phyloP scores from a whole-genome alignment of 2,888 invertebrate genomes.

The Microctonus brassicae region DNA sequence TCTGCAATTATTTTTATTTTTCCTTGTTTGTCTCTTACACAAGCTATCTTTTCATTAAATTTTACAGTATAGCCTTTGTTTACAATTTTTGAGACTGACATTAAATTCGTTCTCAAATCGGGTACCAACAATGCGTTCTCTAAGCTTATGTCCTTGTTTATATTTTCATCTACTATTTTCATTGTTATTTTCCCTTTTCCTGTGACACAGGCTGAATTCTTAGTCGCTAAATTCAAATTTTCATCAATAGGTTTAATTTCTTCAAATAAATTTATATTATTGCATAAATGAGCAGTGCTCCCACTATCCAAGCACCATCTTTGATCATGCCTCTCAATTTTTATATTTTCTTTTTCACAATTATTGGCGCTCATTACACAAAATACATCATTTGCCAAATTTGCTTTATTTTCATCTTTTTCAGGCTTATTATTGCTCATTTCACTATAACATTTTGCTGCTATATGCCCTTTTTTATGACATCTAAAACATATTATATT shows the following conservation, averaged over 20 bases:
- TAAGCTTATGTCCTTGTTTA: slow-evolving; percentile 13
- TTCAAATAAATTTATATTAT: slow-evolving; percentile 20
- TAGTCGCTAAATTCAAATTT: slow-evolving; percentile 33
- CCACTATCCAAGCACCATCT: slow-evolving; percentile 40
- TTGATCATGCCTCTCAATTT: neutral
- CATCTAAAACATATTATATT: slow-evolving; percentile 23
- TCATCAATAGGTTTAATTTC: slow-evolving; percentile 9
- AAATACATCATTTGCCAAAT: slow-evolving; percentile 8
- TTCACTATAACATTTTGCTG: slow-evolving; percentile 11
- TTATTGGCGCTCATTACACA: neutral
- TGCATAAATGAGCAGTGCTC: slow-evolving; percentile 39
- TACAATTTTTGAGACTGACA: slow-evolving; percentile 45
- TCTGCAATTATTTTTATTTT: slow-evolving; percentile 35
- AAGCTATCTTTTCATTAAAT: slow-evolving; percentile 33
- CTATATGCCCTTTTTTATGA: neutral
- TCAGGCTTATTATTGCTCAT: slow-evolving; percentile 31
- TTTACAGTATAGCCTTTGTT: slow-evolving; percentile 33
- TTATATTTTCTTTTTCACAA: neutral
- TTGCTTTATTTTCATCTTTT: slow-evolving; percentile 9
- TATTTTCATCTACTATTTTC: neutral
- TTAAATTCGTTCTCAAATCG: slow-evolving; percentile 41
- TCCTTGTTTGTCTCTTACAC: slow-evolving; percentile 26
- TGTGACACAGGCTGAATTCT: slow-evolving; percentile 10
- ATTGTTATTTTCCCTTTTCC: slow-evolving; percentile 23
- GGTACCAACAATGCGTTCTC: slow-evolving; percentile 40